phyloP scores from a whole-genome alignment of 1,140 invertebrate genomes.

The Ips typographus region DNA sequence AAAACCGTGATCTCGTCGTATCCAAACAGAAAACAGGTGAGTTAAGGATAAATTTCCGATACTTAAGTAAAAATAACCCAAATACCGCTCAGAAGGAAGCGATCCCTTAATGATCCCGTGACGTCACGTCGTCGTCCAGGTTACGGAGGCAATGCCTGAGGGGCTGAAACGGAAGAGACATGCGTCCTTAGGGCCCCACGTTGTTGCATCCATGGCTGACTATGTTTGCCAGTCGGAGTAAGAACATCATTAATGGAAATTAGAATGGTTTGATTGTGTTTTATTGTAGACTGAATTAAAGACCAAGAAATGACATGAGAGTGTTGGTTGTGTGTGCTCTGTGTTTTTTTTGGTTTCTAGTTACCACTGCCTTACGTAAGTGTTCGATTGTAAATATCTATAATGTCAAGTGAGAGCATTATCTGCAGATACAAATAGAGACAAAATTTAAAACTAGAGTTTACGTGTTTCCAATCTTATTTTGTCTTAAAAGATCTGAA shows the following conservation, averaged over 20 bases:
- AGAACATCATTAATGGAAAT: too few species aligned
- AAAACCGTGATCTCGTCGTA: too few species aligned
- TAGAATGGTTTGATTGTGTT: too few species aligned
- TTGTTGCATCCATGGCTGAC: not conserved
- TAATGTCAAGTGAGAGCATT: too few species aligned
- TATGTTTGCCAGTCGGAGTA: too few species aligned
- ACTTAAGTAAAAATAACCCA: conserved; percentile 1
- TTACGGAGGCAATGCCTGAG: conserved; percentile 9
- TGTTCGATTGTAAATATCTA: not conserved
- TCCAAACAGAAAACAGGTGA: not conserved
- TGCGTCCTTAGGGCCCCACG: conserved; percentile 1
- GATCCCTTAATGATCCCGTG: conserved; percentile 17
- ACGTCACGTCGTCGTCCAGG: conserved; percentile 9
- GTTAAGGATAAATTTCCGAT: not conserved
- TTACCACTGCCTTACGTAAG: not conserved
- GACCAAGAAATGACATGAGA: not conserved
- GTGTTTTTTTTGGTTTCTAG: not conserved
- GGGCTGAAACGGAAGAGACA: not conserved
- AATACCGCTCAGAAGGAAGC: not conserved
- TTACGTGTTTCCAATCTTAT: too few species aligned
- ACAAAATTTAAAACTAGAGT: too few species aligned
- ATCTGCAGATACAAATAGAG: too few species aligned
- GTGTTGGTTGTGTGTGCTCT: not conserved
- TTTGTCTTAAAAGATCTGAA: too few species aligned
- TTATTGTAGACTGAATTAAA: too few species aligned